Conservation (phyloP, 2,888 invertebrate genomes). For the Drosophila imparisetae region DNA sequence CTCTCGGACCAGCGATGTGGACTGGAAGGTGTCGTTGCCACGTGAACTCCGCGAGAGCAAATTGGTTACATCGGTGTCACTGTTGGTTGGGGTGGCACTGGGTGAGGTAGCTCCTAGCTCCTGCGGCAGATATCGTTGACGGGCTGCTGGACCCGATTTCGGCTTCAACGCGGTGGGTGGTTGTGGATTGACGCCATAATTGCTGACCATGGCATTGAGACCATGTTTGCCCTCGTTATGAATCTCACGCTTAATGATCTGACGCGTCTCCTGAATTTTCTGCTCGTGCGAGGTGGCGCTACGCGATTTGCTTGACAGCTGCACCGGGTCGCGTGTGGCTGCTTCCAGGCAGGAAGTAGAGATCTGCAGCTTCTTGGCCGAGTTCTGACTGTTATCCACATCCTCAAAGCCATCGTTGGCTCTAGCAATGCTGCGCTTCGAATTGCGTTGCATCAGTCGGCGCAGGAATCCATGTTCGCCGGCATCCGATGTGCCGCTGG, state of each 20-base stretch:
- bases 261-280: slow-evolving; percentile 78
- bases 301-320: slow-evolving; percentile 56
- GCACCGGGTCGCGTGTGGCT: slow-evolving; percentile 44
- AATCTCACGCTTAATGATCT: slow-evolving; percentile 84
- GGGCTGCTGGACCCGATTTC: slow-evolving; percentile 85
- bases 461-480: slow-evolving; percentile 88
- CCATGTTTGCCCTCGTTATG: slow-evolving; percentile 86
- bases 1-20: slow-evolving; percentile 81
- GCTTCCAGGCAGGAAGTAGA: slow-evolving; percentile 69
- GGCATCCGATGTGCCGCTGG: slow-evolving; percentile 57
- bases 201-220: slow-evolving; percentile 81
- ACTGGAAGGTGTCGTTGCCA: slow-evolving; percentile 81
- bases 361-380: slow-evolving; percentile 78
- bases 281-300: slow-evolving; percentile 76
- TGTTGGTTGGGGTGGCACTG: background rate
- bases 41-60: slow-evolving; percentile 66
- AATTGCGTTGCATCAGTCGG: slow-evolving; percentile 88
- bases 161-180: slow-evolving; percentile 69
- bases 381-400: slow-evolving; percentile 75
- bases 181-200: slow-evolving; percentile 64
- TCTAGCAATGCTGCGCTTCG: slow-evolving; percentile 89
- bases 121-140: slow-evolving; percentile 87
- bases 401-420: slow-evolving; percentile 76
- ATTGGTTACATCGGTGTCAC: slow-evolving; percentile 49
- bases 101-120: slow-evolving; percentile 83